Percentiles rank a stretch among this genome's conserved stretches.
phyloP scores from a whole-genome alignment of 2,888 invertebrate species.

The Torymus auratus region DNA sequence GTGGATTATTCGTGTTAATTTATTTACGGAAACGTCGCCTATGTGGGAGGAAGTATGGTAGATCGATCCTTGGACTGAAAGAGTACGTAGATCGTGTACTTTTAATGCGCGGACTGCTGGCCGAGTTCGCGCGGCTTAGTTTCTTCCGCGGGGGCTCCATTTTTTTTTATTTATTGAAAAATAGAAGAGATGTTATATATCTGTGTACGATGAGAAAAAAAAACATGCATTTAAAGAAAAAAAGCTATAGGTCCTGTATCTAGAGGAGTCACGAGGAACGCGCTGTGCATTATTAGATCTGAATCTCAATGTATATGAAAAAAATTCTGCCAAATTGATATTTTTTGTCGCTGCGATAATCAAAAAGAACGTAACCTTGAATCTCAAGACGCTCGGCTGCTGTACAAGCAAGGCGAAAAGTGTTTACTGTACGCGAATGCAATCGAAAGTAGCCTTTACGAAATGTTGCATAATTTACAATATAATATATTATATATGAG shows the following conservation, averaged over 20 bases:
- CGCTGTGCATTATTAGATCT: slow-evolving; percentile 36
- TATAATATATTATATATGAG: slow-evolving; percentile 12
- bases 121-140: too few species aligned
- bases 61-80: too few species aligned
- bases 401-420: not conserved
- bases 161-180: slow-evolving; percentile 19
- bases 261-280: not conserved
- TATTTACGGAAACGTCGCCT: too few species aligned
- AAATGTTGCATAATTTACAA: slow-evolving; percentile 23
- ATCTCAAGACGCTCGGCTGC: slow-evolving; percentile 28
- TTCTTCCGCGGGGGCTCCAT: too few species aligned
- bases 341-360: not conserved
- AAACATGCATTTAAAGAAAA: slow-evolving; percentile 27
- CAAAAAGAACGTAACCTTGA: not conserved
- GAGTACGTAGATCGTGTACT: too few species aligned
- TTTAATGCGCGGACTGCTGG: too few species aligned
- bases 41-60: too few species aligned
- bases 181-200: not conserved
- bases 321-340: slow-evolving; percentile 23
- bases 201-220: too few species aligned
- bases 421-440: slow-evolving; percentile 11
- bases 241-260: not conserved
- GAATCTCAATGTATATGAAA: not conserved
- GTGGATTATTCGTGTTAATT: not conserved
- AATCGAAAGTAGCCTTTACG: slow-evolving; percentile 20